These are phyloP conservation scores for Trichopoda pennipes DNA, from an alignment of 2,888 invertebrate genomes.

Conservation along the genomic window DNA sequence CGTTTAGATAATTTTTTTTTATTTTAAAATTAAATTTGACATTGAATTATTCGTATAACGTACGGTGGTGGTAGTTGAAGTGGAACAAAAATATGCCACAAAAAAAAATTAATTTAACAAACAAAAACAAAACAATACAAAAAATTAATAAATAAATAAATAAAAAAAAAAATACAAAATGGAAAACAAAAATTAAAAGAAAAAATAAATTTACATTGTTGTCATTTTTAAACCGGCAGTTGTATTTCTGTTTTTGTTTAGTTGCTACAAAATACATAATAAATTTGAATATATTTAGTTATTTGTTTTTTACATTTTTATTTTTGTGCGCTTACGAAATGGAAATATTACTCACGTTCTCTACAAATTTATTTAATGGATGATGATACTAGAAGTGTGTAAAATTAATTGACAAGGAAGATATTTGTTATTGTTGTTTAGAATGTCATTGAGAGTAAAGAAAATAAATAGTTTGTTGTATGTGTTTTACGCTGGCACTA, in stretches of 20 bases:
- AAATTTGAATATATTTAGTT: conserved; percentile 28
- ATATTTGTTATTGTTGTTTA: too few species aligned
- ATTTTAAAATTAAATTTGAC: conserved; percentile 10
- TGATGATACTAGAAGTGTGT: not conserved
- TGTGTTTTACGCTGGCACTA: too few species aligned
- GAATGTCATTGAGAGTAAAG: too few species aligned
- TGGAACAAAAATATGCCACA: conserved; percentile 28
- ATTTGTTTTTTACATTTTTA: conserved; percentile 15
- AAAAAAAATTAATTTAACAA: conserved; percentile 14
- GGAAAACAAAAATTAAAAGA: too few species aligned
- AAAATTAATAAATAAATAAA: too few species aligned
- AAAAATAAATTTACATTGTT: too few species aligned
- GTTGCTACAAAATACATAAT: conserved; percentile 14
- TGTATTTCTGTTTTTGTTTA: not conserved
- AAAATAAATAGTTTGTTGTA: too few species aligned
- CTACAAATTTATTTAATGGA: not conserved
- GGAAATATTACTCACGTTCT: conserved; percentile 18
- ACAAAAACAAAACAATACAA: not conserved
- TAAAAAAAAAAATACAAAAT: too few species aligned
- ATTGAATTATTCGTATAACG: conserved; percentile 1
- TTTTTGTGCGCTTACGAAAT: conserved; percentile 57
- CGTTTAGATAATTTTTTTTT: conserved; percentile 2
- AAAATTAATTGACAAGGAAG: not conserved
- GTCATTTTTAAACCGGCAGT: conserved; percentile 7
- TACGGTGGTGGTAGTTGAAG: conserved; percentile 17